phyloP scores from a whole-genome alignment of 2,797 vertebrate species.

The Enteromius thamalakanensis region DNA sequence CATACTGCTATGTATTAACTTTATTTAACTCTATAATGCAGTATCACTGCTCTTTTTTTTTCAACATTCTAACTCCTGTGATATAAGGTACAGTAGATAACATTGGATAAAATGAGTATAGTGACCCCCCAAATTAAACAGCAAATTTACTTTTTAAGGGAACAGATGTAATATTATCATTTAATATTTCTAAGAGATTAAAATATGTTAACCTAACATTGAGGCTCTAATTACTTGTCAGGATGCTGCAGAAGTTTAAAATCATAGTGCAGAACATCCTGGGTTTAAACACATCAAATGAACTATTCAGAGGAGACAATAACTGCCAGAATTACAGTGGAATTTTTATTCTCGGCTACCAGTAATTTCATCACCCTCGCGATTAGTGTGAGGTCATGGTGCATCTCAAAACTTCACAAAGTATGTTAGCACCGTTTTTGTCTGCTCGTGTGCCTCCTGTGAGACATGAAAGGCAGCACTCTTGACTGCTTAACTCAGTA shows the following conservation, averaged over 20 bases:
- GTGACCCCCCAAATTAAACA: neutral
- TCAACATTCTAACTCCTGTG: neutral
- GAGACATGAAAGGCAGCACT: slow-evolving; percentile 15
- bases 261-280: slow-evolving; percentile 28
- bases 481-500: slow-evolving; percentile 29
- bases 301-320: slow-evolving; percentile 40
- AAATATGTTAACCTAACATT: slow-evolving; percentile 7
- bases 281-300: slow-evolving; percentile 12
- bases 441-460: slow-evolving; percentile 1
- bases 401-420: slow-evolving; percentile 34
- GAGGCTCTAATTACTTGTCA: slow-evolving; percentile 5
- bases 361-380: slow-evolving; percentile 11
- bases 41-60: neutral
- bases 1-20: neutral
- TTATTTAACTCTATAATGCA: neutral
- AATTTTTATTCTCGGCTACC: slow-evolving; percentile 17
- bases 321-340: slow-evolving; percentile 21
- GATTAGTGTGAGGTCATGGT: slow-evolving; percentile 39
- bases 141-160: neutral
- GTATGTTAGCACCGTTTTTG: slow-evolving; percentile 16
- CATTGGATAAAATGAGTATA: too few relatives aligned
- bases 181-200: neutral
- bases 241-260: slow-evolving; percentile 16
- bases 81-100: neutral
- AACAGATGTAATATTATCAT: neutral